Evolutionary conservation across 2,113 vertebrate species (phyloP).

Genomic region (Urocitellus parryii): DNA sequence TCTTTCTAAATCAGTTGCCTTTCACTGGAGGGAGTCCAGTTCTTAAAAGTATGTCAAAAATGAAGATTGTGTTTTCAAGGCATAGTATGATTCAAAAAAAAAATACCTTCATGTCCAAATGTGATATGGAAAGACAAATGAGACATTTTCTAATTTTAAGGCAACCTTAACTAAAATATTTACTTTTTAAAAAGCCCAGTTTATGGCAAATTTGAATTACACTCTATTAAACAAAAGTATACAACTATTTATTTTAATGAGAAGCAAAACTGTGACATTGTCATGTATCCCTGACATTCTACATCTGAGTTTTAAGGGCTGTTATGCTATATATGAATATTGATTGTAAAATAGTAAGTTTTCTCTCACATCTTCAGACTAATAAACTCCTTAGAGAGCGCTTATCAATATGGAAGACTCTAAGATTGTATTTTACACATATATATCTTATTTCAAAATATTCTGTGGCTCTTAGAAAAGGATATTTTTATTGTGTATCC

Average conservation of each 20-base stretch:
- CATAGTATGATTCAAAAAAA: background rate
- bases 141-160: slow-evolving; percentile 19
- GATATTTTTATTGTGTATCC: background rate
- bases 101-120: background rate
- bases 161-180: background rate
- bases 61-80: slow-evolving; percentile 3
- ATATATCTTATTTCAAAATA: slow-evolving; percentile 34
- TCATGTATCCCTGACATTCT: background rate
- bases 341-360: background rate
- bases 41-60: slow-evolving; percentile 48
- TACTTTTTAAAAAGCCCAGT: background rate
- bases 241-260: background rate
- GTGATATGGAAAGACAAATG: background rate
- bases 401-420: background rate
- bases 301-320: background rate
- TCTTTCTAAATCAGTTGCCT: slow-evolving; percentile 46
- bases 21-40: background rate
- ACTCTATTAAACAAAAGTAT: slow-evolving; percentile 2
- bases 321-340: background rate
- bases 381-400: background rate
- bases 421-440: background rate
- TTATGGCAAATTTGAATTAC: slow-evolving; percentile 21
- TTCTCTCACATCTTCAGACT: slow-evolving; percentile 21
- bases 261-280: background rate
- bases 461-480: slow-evolving; percentile 50